Base-by-base conservation (phyloP, 64 coral and sea anemone genomes). In the Montipora cactus region DNA sequence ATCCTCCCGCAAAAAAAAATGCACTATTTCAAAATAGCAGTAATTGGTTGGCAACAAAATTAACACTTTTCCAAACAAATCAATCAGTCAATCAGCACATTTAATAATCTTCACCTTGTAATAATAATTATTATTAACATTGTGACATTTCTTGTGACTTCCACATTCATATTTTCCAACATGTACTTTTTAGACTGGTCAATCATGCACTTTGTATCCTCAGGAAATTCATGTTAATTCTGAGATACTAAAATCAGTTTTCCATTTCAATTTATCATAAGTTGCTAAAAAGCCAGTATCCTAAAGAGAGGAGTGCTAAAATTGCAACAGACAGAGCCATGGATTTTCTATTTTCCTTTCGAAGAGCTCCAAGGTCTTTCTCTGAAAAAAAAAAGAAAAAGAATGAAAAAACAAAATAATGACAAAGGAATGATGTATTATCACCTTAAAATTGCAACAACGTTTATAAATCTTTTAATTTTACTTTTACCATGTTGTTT, bases 301-400 rank as follows among this genome's bases (percentile, higher is more conserved):
- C 75, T 37, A 93, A 14, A 45, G 77, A 67, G 15, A 93, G 51
- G 21, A 93, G 68, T 15, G 59, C 74, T 73, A 93, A 82, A 47
- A 93, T 75, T 58, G 77, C 66, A 13, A 93, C 84, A 49, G 91
- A 93, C 1, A 93, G 44, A 28, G 67, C 45, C 91, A 93, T 93
- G 61, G 82, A 87, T 80, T 93, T 93, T 73, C 91, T 87, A 82
- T 93, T 93, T 74, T 93, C 91, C 67, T 86, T 88, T 28, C 84
- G 49, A 59, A 93, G 48, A 16, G 46, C 53, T 81, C 86, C 86
- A 18, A 93, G 59, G 64, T 79, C 59, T 69, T 80, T 87, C 78
- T 93, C 91, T 93, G 83, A n/a, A n/a, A 78, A 85, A 23, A 69
- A 70, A 67, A 87, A 8, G 15, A 52, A 13, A 15, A 77, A 15